Percentiles rank a stretch among this genome's conserved stretches.
Evolutionary conservation across 2,797 vertebrate species (phyloP).

Genomic region (Novumbra hubbsi): DNA sequence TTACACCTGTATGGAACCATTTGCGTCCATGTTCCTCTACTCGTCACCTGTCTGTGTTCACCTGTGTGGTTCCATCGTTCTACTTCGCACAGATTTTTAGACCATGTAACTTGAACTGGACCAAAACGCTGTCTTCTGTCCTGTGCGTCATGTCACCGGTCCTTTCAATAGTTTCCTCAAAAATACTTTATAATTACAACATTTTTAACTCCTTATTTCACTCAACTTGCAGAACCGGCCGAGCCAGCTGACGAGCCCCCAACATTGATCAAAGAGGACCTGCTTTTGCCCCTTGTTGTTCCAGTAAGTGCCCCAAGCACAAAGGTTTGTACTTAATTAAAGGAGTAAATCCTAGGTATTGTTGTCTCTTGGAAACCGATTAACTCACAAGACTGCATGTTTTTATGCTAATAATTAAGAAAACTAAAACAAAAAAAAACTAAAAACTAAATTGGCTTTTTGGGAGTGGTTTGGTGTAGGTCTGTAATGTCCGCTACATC

Average conservation of each 20-base stretch:
- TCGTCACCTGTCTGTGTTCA: no score
- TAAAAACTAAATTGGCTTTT: no score
- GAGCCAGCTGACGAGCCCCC: slow-evolving; percentile 89
- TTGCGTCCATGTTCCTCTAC: no score
- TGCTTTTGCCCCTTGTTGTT: slow-evolving; percentile 75
- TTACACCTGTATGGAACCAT: no score
- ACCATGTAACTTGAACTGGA: not conserved
- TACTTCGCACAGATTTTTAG: not conserved
- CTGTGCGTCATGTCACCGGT: no score
- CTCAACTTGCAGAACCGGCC: slow-evolving; percentile 70
- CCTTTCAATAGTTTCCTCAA: not conserved
- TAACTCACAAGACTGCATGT: not conserved
- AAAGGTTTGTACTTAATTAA: slow-evolving; percentile 48
- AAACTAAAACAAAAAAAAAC: no score
- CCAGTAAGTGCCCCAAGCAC: slow-evolving; percentile 69
- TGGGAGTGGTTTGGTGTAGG: no score
- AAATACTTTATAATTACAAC: not conserved
- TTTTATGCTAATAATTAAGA: not conserved
- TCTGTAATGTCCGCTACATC: no score
- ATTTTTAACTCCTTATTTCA: not conserved
- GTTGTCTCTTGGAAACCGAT: no score
- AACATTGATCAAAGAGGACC: slow-evolving; percentile 96
- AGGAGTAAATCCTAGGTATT: not conserved
- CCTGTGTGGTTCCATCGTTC: not conserved
- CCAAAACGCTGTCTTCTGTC: not conserved